Evolutionary conservation across 2,888 invertebrate species (phyloP).

Genomic region (Calliopum simillimum): DNA sequence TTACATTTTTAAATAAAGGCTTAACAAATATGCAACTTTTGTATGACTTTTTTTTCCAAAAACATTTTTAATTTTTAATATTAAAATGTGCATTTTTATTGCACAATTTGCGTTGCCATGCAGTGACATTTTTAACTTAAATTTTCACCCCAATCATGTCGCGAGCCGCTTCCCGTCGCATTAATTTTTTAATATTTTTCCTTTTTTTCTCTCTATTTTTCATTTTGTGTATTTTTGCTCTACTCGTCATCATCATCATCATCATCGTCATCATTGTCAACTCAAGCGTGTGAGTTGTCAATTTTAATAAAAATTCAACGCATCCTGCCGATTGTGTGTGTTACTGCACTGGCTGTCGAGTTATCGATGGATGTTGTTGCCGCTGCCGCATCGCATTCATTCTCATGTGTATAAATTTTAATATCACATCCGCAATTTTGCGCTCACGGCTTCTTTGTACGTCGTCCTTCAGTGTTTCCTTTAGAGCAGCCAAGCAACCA

Average conservation of each 20-base stretch:
- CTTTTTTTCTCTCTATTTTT: background rate
- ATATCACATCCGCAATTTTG: constrained; percentile 23
- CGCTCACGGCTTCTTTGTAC: background rate
- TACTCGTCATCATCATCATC: background rate
- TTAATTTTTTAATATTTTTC: background rate
- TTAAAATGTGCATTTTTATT: too few relatives aligned
- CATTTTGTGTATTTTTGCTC: background rate
- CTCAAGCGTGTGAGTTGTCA: constrained; percentile 12
- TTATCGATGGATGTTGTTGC: constrained; percentile 17
- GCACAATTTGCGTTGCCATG: too few relatives aligned
- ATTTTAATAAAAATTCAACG: constrained; percentile 28
- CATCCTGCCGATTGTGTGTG: constrained; percentile 3
- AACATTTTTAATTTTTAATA: too few relatives aligned
- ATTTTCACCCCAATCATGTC: background rate
- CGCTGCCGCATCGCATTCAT: constrained; percentile 1
- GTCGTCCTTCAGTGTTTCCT: background rate
- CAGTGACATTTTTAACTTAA: background rate
- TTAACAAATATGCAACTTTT: too few relatives aligned
- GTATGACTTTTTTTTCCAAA: too few relatives aligned
- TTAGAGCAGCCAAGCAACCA: background rate
- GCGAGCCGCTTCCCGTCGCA: background rate
- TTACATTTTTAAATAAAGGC: too few relatives aligned
- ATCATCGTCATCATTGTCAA: background rate
- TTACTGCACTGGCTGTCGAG: background rate
- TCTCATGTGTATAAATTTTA: constrained; percentile 31